Evolutionary conservation across 2,888 invertebrate species (phyloP), one percentile per base, ranked within the genome.

Genomic region (Andrena haemorrhoa): DNA sequence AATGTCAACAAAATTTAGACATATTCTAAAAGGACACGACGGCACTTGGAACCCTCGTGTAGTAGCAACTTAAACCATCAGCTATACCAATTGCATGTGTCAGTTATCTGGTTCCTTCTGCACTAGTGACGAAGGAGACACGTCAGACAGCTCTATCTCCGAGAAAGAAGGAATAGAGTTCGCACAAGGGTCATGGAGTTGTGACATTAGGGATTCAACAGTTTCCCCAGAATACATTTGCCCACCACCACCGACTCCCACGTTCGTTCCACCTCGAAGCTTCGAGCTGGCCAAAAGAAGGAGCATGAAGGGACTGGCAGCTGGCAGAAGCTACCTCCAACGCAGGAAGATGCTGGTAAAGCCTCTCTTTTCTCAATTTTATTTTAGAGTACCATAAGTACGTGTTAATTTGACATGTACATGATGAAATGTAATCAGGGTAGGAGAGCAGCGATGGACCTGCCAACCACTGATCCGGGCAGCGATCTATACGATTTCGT

Each of bases 41-140:
- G 16, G 16, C 41, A 1, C 12, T 41, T 12, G 41, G 16, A 16
- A 16, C 4, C 41, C 41, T 16, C 16, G 41, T 41, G 16, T 41
- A 16, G 41, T 4, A 16, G 41, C 41, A 16, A 41, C 16, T 41
- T 16, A 16, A 41, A 16, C 12, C 4, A 16, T 16, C 41, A 16
- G 41, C 16, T 4, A 23, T 29, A 31, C 33, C 31, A 16, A 51
- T 47, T 7, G 1, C 12, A 56, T 20, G 16, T 41, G 53, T 10
- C 2, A 7, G 12, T 6, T 29, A 2, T 33, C 8, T 7, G 10
- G 10, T 66, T 65, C 10, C 8, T 72, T 51, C 31, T 26, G 7
- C 10, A 10, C 23, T 91, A 97, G 97, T 93, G 97, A 97, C 89
- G 97, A 97, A 94, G 97, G 97, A 5, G 97, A 97, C 88, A 96